These are phyloP conservation scores for Nomada ruficornis DNA, from an alignment of 2,888 invertebrate species.

Conservation along the genomic window DNA sequence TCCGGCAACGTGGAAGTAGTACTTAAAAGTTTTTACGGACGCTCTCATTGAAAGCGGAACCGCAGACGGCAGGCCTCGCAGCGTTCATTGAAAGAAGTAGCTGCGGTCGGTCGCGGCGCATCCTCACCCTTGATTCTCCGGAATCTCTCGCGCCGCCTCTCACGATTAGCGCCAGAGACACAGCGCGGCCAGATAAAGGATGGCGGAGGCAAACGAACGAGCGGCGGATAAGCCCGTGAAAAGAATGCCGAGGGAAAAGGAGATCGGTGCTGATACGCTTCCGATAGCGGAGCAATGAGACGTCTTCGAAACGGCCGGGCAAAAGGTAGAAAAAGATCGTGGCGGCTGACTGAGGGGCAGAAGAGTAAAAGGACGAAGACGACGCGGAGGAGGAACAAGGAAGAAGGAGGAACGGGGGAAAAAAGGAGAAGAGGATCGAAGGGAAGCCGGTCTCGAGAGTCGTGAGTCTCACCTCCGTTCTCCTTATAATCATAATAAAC, in stretches of 20 bases:
- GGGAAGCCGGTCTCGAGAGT: conserved; percentile 61
- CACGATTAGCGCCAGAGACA: conserved; percentile 61
- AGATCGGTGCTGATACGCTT: conserved; percentile 27
- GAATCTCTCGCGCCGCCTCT: conserved; percentile 50
- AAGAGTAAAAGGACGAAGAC: background rate
- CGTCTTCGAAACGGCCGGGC: conserved; percentile 19
- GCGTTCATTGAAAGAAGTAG: conserved; percentile 71
- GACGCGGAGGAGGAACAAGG: conserved; percentile 7
- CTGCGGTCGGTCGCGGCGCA: conserved; percentile 57
- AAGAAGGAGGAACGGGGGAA: conserved; percentile 4
- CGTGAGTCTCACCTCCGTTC: conserved; percentile 67
- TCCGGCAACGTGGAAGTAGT: conserved; percentile 63
- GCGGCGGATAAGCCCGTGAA: conserved; percentile 10
- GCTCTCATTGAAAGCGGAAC: conserved; percentile 76
- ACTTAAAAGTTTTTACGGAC: conserved; percentile 78
- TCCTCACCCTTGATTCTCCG: conserved; percentile 53
- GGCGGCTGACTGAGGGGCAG: conserved; percentile 1
- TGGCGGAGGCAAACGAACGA: background rate
- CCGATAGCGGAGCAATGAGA: conserved; percentile 22
- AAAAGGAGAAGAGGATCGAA: conserved; percentile 13
- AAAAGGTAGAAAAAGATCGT: conserved; percentile 15
- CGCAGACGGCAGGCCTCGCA: conserved; percentile 53
- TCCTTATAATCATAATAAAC: conserved; percentile 76
- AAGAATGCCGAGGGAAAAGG: conserved; percentile 23
- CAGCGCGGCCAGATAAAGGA: conserved; percentile 12